Percentiles rank a stretch among this genome's conserved stretches.
Conservation (phyloP, 2,797 vertebrate species). For the Bradypodion ventrale region DNA sequence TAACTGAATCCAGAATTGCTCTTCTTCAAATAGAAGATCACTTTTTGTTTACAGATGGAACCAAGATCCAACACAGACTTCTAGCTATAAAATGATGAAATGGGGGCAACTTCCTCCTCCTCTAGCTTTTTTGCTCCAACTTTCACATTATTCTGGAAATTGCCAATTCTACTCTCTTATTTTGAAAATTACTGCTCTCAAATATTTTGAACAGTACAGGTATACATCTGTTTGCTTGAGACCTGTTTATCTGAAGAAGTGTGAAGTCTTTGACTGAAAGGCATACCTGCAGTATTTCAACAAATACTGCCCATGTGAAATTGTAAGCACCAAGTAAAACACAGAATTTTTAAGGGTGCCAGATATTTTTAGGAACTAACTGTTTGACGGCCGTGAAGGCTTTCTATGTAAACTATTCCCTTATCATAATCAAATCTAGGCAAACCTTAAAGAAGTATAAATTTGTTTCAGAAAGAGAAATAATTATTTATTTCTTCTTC, state of each 20-base stretch:
- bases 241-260: background rate
- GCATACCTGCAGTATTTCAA: background rate
- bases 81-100: background rate
- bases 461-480: slow-evolving; percentile 16
- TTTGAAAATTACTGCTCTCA: too few relatives aligned
- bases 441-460: slow-evolving; percentile 3
- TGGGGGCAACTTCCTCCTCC: background rate
- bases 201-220: background rate
- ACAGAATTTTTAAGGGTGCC: background rate
- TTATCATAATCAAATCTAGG: background rate
- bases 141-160: background rate
- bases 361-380: background rate
- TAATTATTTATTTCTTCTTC: slow-evolving; percentile 16
- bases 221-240: background rate
- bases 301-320: background rate
- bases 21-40: background rate
- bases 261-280: background rate
- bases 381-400: background rate
- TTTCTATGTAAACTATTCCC: background rate
- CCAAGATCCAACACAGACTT: background rate
- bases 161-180: background rate
- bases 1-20: background rate
- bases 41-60: background rate
- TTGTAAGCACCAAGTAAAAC: background rate
- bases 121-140: too few relatives aligned